phyloP scores from a whole-genome alignment of 2,797 vertebrate species.

The Thripadectes ignobilis region DNA sequence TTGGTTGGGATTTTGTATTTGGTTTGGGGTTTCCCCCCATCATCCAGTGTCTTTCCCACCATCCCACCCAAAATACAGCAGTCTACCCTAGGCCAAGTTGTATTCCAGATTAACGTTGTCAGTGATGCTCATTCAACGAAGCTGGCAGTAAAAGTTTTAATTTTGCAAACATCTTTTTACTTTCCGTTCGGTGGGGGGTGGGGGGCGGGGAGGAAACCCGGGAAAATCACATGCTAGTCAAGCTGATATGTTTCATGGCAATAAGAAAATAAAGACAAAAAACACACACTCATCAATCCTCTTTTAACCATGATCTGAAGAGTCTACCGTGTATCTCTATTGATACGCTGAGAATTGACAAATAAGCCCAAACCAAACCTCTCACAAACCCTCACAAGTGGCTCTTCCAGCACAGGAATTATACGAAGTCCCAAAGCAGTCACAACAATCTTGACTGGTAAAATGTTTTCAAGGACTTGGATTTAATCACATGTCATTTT shows the following conservation, averaged over 20 bases:
- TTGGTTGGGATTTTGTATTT: fast-evolving
- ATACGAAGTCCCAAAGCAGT: background rate
- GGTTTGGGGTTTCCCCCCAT: background rate
- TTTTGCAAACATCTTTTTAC: background rate
- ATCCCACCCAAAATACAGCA: fast-evolving
- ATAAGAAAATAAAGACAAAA: background rate
- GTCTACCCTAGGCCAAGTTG: background rate
- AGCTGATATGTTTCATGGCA: background rate
- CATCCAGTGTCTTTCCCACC: background rate
- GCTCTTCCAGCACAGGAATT: background rate
- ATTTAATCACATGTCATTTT: slow-evolving; percentile 28
- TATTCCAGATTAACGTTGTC: background rate
- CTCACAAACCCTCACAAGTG: background rate
- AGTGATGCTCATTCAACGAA: background rate
- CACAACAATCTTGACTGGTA: background rate
- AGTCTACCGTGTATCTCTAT: background rate
- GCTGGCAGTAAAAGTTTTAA: background rate
- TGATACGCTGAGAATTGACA: background rate
- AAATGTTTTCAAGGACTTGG: slow-evolving; percentile 28
- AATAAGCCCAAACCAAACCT: background rate
- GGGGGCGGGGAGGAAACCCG: background rate
- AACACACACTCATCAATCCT: background rate
- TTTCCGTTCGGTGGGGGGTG: background rate
- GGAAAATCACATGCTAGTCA: background rate
- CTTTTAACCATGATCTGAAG: background rate